Evolutionary conservation across 2,888 invertebrate genomes (phyloP).

Genomic region (Eremobia ochroleuca): DNA sequence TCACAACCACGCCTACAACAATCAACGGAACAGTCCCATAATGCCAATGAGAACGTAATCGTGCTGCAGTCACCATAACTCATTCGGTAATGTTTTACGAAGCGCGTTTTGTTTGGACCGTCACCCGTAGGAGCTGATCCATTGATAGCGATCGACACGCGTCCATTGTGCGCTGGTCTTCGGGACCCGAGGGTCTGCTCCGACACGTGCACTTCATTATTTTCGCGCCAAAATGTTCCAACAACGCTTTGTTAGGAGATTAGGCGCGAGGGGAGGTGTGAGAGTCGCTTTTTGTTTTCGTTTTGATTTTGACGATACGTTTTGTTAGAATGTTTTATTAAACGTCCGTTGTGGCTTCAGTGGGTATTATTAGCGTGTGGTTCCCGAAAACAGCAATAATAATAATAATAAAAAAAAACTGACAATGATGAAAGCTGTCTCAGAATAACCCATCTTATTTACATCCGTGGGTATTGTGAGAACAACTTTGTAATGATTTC

Average conservation of each 20-base stretch:
- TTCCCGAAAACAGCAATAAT: background rate
- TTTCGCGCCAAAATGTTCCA: slow-evolving; percentile 90
- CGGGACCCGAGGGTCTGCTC: slow-evolving; percentile 66
- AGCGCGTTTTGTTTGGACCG: slow-evolving; percentile 79
- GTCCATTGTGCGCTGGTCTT: slow-evolving; percentile 75
- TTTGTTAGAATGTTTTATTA: slow-evolving; percentile 66
- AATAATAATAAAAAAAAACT: background rate
- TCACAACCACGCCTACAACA: slow-evolving; percentile 52
- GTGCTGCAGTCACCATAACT: slow-evolving; percentile 68
- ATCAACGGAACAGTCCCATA: slow-evolving; percentile 44
- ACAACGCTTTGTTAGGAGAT: slow-evolving; percentile 90
- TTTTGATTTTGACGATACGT: slow-evolving; percentile 66
- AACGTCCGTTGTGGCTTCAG: slow-evolving; percentile 54
- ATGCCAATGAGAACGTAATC: slow-evolving; percentile 62
- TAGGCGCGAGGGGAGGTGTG: slow-evolving; percentile 86
- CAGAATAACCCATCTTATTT: slow-evolving; percentile 10
- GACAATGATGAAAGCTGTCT: background rate
- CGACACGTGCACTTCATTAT: slow-evolving; percentile 90
- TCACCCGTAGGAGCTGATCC: slow-evolving; percentile 69
- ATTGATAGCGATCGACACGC: slow-evolving; percentile 88
- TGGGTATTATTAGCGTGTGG: slow-evolving; percentile 25
- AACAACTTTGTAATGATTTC: slow-evolving; percentile 20
- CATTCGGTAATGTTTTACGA: slow-evolving; percentile 74
- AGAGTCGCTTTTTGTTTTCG: slow-evolving; percentile 66
- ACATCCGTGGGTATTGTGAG: slow-evolving; percentile 38